These are phyloP conservation scores for Margarornis squamiger DNA, from an alignment of 2,797 vertebrate genomes.

Conservation along the genomic window DNA sequence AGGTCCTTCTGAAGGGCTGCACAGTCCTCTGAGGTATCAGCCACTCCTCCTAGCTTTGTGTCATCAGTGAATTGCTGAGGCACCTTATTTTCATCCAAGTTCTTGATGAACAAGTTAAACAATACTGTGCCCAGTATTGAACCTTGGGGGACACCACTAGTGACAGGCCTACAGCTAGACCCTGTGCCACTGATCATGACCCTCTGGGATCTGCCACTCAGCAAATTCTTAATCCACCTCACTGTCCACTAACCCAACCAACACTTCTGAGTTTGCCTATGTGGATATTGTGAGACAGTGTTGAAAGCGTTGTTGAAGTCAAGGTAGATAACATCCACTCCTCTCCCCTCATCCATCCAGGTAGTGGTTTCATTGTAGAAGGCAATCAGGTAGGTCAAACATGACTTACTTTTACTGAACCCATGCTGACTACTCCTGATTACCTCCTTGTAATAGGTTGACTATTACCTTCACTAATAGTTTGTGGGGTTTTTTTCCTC, in stretches of 20 bases:
- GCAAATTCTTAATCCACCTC: background rate
- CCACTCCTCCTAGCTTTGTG: background rate
- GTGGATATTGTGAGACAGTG: background rate
- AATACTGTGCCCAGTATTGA: background rate
- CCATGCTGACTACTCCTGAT: background rate
- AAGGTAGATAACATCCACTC: background rate
- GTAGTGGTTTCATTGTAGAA: background rate
- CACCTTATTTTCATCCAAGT: background rate
- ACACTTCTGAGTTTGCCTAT: background rate
- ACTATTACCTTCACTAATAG: background rate
- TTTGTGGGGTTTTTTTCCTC: background rate
- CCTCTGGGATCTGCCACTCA: background rate
- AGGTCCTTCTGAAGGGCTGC: background rate
- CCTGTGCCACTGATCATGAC: background rate
- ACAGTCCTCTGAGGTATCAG: no score
- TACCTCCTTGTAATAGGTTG: background rate
- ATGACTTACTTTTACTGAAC: background rate
- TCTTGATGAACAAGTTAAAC: background rate
- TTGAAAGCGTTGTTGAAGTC: background rate
- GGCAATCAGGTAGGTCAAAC: background rate
- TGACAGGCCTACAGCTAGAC: background rate
- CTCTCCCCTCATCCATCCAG: background rate
- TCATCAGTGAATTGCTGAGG: background rate
- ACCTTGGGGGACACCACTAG: background rate
- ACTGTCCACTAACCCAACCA: background rate